Percentiles rank a stretch among this genome's conserved stretches.
These are phyloP conservation scores for Lacerta viridis DNA, from an alignment of 2,797 vertebrate species.

Conservation along the genomic window DNA sequence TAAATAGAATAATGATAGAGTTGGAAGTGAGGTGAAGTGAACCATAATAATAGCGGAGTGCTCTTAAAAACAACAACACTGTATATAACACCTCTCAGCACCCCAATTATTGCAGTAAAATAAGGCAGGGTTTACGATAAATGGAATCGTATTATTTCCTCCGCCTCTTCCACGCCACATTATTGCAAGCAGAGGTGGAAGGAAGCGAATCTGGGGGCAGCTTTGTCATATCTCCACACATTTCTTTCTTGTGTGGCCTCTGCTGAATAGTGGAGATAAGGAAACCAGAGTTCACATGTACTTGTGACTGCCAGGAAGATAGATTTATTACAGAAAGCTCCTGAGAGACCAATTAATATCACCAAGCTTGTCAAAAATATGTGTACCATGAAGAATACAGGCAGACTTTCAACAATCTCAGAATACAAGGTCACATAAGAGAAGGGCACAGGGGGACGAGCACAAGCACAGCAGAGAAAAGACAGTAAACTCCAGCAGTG, in stretches of 20 bases:
- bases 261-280: conserved; percentile 55
- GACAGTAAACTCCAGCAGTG: conserved; percentile 39
- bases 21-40: neutral
- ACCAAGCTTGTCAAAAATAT: conserved; percentile 69
- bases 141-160: conserved; percentile 7
- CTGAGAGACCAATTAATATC: conserved; percentile 75
- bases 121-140: conserved; percentile 1
- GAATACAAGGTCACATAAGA: conserved; percentile 66
- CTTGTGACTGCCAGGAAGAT: conserved; percentile 54
- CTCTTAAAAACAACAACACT: too few relatives aligned
- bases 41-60: conserved; percentile 8
- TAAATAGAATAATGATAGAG: conserved; percentile 12
- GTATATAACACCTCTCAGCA: neutral
- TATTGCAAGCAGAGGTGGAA: conserved; percentile 24
- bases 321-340: conserved; percentile 67
- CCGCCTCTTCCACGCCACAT: neutral
- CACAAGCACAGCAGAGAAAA: conserved; percentile 34
- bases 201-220: neutral
- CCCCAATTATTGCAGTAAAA: conserved; percentile 6
- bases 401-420: conserved; percentile 41
- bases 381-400: conserved; percentile 64
- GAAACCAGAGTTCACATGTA: conserved; percentile 48
- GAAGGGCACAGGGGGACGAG: conserved; percentile 41
- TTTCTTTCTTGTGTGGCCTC: conserved; percentile 30
- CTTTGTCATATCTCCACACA: conserved; percentile 41